Evolutionary conservation across 2,797 vertebrate genomes (phyloP), one percentile per base, ranked within the genome.

Genomic region (Trachurus trachurus): DNA sequence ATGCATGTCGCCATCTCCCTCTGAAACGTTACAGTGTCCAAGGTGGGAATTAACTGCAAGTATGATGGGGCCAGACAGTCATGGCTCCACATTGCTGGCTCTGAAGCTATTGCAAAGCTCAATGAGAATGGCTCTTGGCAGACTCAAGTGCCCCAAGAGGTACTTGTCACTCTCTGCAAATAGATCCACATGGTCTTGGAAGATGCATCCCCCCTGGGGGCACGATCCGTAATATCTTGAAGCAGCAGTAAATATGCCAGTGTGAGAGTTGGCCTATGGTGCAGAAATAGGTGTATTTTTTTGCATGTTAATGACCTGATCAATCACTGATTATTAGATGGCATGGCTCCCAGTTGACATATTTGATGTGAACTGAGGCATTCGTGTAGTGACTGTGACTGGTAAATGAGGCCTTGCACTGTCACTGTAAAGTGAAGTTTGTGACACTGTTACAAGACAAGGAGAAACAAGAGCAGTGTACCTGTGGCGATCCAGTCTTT

Each of bases 401-500:
- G 45, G 8, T 50, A 11, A 26, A 53, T 26, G 52, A 53, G 21
- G 21, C 21, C 10, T 4, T 5, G 11, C 6, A 31, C 21, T 73
- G 17, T 53, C 59, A 52, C 16, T 63, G 31, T 59, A 69, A 26
- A 31, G 53, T 65, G 31, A 71, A 9, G 31, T 42, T 29, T 74
- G n/a, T 62, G 60, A 78, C 40, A 65, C 19, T 9, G 9, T 71
- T 61, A 37, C 54, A 47, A 22, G 54, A 19, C 31, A 67, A 62
- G 47, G 58, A 53, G 53, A 11, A 74, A 29, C 19, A 21, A 9
- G 19, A 34, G 37, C 57, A 12, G 54, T 34, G 22, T 19, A 53
- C 40, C 29, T 54, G 37, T 69, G 34, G 7, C 61, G 59, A 81
- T 74, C 17, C 2, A 3, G 3, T 42, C 13, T 72, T 78, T 84